Evolutionary conservation across 2,797 vertebrate species (phyloP).

Genomic region (Megalops cyprinoides): DNA sequence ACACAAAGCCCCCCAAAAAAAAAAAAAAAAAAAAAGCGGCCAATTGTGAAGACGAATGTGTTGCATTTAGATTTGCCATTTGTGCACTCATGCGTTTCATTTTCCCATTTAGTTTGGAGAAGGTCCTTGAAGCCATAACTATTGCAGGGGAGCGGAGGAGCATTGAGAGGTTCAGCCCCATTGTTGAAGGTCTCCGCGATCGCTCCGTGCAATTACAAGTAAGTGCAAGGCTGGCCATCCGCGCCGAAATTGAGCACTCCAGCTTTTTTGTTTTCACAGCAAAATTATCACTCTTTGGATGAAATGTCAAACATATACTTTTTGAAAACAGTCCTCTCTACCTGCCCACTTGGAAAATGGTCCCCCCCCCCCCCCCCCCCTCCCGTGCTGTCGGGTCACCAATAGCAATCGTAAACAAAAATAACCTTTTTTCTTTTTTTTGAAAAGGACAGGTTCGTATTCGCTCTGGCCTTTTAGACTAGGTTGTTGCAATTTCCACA

Average conservation of each 20-base stretch:
- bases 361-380: too few relatives aligned
- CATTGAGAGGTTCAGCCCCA: constrained; percentile 85
- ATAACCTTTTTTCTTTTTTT: too few relatives aligned
- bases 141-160: constrained; percentile 84
- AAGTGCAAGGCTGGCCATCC: constrained; percentile 51
- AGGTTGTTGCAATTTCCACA: too few relatives aligned
- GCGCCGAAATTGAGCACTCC: neutral
- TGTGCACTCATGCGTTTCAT: constrained; percentile 52
- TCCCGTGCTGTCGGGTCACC: too few relatives aligned
- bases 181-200: constrained; percentile 89
- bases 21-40: neutral
- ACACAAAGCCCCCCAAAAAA: neutral
- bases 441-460: too few relatives aligned
- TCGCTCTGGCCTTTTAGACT: too few relatives aligned
- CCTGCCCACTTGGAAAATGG: neutral
- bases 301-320: constrained; percentile 17
- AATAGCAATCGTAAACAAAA: too few relatives aligned
- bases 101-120: constrained; percentile 84
- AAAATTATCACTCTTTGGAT: neutral
- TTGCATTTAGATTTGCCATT: constrained; percentile 32
- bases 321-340: neutral
- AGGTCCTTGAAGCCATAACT: constrained; percentile 94
- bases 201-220: constrained; percentile 92
- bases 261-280: neutral
- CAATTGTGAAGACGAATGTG: constrained; percentile 30